A percentile compares a stretch with the other conserved stretches of the same genome.
Conservation (phyloP, 2,888 invertebrate genomes). For the Yponomeuta evonymella region DNA sequence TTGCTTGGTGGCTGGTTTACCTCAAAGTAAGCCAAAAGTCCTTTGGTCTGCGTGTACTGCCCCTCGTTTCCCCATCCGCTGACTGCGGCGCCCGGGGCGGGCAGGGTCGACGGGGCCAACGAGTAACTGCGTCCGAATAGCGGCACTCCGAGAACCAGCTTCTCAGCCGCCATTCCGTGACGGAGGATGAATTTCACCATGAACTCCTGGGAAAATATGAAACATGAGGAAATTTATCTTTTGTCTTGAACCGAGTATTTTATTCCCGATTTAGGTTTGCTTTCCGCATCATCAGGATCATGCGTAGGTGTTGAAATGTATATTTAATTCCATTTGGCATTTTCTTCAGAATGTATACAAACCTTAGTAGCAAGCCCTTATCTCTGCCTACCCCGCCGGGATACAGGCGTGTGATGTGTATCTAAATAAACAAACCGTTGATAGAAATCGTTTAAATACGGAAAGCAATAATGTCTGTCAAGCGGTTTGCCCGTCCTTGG, state of each 20-base stretch:
- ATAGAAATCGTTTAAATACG: too few species aligned
- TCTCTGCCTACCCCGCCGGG: too few species aligned
- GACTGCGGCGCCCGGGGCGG: conserved; percentile 75
- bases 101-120: conserved; percentile 70
- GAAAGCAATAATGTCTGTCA: too few species aligned
- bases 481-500: too few species aligned
- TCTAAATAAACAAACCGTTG: too few species aligned
- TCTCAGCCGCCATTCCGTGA: conserved; percentile 79
- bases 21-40: conserved; percentile 84
- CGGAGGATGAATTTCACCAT: conserved; percentile 80
- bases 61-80: conserved; percentile 80
- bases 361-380: too few species aligned
- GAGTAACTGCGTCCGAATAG: conserved; percentile 84
- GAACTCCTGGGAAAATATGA: conserved; percentile 69
- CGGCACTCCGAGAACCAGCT: conserved; percentile 83
- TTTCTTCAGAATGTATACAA: too few species aligned
- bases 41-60: conserved; percentile 80
- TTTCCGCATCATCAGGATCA: too few species aligned
- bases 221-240: background rate
- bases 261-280: too few species aligned
- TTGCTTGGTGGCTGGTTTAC: conserved; percentile 40
- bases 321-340: too few species aligned
- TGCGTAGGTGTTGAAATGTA: too few species aligned
- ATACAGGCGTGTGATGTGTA: too few species aligned
- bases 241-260: conserved; percentile 4